Evolutionary conservation across 2,797 vertebrate species (phyloP).

Genomic region (Gephyroberyx darwinii): DNA sequence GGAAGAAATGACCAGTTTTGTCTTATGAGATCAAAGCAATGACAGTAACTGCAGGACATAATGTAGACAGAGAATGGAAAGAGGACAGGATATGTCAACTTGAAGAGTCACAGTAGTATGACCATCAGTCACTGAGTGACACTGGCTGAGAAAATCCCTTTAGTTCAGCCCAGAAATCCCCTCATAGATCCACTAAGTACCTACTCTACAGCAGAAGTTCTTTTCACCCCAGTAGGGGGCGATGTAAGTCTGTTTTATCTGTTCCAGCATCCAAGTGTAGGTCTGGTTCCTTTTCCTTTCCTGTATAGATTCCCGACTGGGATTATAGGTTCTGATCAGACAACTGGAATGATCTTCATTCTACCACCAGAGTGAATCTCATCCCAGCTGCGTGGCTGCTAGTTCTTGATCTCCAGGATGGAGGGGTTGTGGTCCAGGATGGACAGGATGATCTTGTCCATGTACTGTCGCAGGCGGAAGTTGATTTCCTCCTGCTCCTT

Average conservation of each 20-base stretch:
- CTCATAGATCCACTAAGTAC: conserved; percentile 19
- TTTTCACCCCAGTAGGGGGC: conserved; percentile 67
- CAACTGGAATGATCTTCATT: conserved; percentile 59
- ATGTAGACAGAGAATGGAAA: conserved; percentile 48
- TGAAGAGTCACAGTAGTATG: conserved; percentile 49
- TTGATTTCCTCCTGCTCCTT: conserved; percentile 99
- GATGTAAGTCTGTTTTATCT: conserved; percentile 40
- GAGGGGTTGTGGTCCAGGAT: conserved; percentile 98
- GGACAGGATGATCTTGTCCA: conserved; percentile 98
- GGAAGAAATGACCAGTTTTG: conserved; percentile 36
- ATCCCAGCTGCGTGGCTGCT: conserved; percentile 68
- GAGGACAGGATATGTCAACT: conserved; percentile 26
- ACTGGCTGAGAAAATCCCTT: conserved; percentile 45
- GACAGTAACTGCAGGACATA: conserved; percentile 46
- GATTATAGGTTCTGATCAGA: conserved; percentile 19
- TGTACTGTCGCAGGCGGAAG: conserved; percentile 93
- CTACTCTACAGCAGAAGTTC: conserved; percentile 14
- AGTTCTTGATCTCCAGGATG: conserved; percentile 97
- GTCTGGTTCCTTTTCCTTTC: conserved; percentile 30
- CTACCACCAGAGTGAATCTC: conserved; percentile 31
- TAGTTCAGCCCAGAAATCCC: conserved; percentile 32
- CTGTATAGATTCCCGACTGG: conserved; percentile 21
- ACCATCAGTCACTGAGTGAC: conserved; percentile 41
- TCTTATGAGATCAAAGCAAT: conserved; percentile 32
- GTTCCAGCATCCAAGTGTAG: conserved; percentile 27